Evolutionary conservation across 2,888 invertebrate genomes (phyloP).

Genomic region (Drosophila borealis): DNA sequence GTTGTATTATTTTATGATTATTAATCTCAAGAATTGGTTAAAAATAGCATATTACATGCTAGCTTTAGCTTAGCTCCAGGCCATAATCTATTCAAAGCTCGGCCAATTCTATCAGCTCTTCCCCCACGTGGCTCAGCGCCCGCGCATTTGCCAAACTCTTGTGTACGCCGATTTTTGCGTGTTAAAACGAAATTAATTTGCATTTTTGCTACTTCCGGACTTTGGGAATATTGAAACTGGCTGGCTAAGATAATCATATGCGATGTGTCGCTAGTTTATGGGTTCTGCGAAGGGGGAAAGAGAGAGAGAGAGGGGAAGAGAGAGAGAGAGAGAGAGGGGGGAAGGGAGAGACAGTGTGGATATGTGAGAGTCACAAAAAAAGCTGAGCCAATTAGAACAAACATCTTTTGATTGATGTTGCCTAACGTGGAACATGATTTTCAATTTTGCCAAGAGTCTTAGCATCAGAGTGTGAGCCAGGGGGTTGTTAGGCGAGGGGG

Average conservation of each 20-base stretch:
- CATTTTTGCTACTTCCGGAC: slow-evolving; percentile 54
- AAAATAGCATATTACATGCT: not conserved
- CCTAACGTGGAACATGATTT: slow-evolving; percentile 57
- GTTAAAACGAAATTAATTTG: slow-evolving; percentile 38
- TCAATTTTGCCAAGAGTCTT: slow-evolving; percentile 48
- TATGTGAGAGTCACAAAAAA: slow-evolving; percentile 11
- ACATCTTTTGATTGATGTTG: slow-evolving; percentile 58
- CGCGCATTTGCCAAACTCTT: not conserved
- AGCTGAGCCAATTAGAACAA: slow-evolving; percentile 59
- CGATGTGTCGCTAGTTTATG: not conserved
- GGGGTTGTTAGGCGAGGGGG: not conserved
- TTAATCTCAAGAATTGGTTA: not conserved
- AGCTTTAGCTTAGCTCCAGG: slow-evolving; percentile 3
- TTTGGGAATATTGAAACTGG: slow-evolving; percentile 5
- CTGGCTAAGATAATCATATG: not conserved
- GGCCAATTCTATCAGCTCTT: not conserved
- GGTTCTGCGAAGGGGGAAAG: not conserved
- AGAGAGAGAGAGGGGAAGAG: not conserved
- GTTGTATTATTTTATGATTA: not conserved
- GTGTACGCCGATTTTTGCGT: slow-evolving; percentile 13
- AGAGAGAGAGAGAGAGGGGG: not conserved
- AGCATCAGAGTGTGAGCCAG: not conserved
- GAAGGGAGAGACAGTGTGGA: too few relatives aligned
- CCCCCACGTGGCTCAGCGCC: not conserved
- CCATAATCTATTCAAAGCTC: slow-evolving; percentile 1